These are phyloP conservation scores for Vanessa atalanta DNA, from an alignment of 1,140 invertebrate species.

Conservation along the genomic window DNA sequence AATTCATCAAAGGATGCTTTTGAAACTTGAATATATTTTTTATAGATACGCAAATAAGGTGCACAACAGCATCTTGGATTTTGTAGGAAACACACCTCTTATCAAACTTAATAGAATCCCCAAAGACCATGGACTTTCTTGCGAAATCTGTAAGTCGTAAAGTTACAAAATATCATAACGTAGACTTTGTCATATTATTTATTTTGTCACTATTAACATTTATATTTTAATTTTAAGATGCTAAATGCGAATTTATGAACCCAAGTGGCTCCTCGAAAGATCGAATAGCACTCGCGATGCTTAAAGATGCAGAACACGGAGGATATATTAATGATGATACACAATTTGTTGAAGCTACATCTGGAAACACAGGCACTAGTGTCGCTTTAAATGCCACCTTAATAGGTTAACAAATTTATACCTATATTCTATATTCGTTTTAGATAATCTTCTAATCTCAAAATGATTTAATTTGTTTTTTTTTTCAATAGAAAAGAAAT, in stretches of 20 bases:
- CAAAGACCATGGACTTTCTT: slow-evolving; percentile 89
- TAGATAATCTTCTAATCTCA: not conserved
- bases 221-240: slow-evolving; percentile 83
- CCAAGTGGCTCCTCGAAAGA: slow-evolving; percentile 98
- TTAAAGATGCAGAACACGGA: slow-evolving; percentile 93
- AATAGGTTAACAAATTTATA: slow-evolving; percentile 81
- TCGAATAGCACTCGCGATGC: slow-evolving; percentile 94
- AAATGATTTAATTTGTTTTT: not conserved
- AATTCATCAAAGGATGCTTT: too few species aligned
- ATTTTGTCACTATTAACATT: not conserved
- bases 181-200: too few species aligned
- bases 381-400: slow-evolving; percentile 95
- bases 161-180: too few species aligned
- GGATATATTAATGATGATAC: slow-evolving; percentile 91
- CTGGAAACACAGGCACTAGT: slow-evolving; percentile 96
- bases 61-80: slow-evolving; percentile 85
- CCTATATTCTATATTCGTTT: not conserved
- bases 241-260: slow-evolving; percentile 98
- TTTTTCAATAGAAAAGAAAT: slow-evolving; percentile 86
- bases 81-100: slow-evolving; percentile 95
- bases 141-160: slow-evolving; percentile 85
- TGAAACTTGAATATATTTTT: not conserved
- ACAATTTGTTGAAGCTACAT: slow-evolving; percentile 95
- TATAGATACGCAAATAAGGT: slow-evolving; percentile 23
- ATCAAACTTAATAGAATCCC: slow-evolving; percentile 93